phyloP scores from a whole-genome alignment of 2,113 vertebrate species.

The Equus przewalskii region DNA sequence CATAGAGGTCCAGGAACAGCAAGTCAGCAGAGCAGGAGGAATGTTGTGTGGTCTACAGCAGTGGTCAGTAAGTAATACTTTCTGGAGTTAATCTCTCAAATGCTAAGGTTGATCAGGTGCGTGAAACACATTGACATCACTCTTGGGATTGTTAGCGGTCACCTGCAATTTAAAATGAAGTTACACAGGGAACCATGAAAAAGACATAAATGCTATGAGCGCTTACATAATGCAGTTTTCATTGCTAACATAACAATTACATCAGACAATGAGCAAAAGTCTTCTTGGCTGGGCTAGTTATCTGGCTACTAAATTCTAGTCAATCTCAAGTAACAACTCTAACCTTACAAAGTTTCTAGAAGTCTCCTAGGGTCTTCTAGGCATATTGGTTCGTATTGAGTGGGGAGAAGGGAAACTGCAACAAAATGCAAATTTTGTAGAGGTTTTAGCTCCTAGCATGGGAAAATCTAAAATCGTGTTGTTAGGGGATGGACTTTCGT shows the following conservation, averaged over 20 bases:
- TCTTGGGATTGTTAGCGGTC: neutral
- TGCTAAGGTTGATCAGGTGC: neutral
- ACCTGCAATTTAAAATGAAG: neutral
- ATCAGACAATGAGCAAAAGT: neutral
- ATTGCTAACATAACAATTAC: neutral
- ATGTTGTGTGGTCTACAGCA: neutral
- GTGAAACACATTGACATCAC: neutral
- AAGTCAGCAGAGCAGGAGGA: neutral
- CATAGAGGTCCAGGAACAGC: neutral
- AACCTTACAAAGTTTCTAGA: neutral
- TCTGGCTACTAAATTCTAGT: neutral
- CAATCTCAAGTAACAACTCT: neutral
- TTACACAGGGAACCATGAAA: neutral
- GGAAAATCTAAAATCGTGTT: neutral
- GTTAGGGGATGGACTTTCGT: neutral
- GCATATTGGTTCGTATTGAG: neutral
- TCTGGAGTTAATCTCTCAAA: neutral
- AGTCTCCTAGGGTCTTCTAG: neutral
- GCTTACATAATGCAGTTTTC: constrained; percentile 25
- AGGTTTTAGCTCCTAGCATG: neutral
- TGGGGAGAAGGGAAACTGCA: neutral
- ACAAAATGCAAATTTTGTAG: neutral
- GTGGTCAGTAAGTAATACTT: neutral
- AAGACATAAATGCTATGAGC: neutral
- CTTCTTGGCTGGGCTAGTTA: neutral